phyloP scores from a whole-genome alignment of 2,888 invertebrate genomes.

The Parnassius orleans region DNA sequence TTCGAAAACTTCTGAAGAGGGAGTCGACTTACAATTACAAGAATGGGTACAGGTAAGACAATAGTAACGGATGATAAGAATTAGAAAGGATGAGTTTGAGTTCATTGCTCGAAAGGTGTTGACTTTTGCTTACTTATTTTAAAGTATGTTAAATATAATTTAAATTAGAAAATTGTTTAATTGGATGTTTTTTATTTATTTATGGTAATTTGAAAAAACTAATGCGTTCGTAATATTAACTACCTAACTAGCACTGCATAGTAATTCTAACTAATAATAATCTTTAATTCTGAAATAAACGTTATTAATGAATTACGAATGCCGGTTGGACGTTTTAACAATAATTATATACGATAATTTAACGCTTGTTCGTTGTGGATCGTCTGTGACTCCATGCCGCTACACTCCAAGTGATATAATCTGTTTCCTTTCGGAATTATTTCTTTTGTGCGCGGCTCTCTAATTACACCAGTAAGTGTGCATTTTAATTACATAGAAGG shows the following conservation, averaged over 20 bases:
- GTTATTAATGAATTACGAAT: constrained; percentile 14
- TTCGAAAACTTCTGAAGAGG: no score
- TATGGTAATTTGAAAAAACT: no score
- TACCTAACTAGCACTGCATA: no score
- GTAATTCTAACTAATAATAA: constrained; percentile 1
- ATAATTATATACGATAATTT: constrained; percentile 29
- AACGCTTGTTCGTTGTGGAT: constrained; percentile 26
- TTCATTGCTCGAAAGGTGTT: no score
- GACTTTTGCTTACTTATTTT: no score
- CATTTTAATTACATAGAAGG: constrained; percentile 70
- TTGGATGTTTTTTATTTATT: no score
- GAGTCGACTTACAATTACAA: no score
- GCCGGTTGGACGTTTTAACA: constrained; percentile 17
- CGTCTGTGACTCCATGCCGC: constrained; percentile 35
- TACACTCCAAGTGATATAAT: constrained; percentile 54
- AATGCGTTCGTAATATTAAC: no score
- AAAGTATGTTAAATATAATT: no score
- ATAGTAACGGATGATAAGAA: no score
- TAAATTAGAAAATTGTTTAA: background rate
- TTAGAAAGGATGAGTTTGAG: background rate
- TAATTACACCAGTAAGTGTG: constrained; percentile 62
- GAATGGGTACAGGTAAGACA: no score
- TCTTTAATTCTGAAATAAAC: constrained; percentile 10
- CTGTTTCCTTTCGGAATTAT: constrained; percentile 54
- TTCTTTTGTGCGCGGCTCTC: constrained; percentile 55